phyloP scores from a whole-genome alignment of 2,797 vertebrate genomes.

The Naso thynnoides region DNA sequence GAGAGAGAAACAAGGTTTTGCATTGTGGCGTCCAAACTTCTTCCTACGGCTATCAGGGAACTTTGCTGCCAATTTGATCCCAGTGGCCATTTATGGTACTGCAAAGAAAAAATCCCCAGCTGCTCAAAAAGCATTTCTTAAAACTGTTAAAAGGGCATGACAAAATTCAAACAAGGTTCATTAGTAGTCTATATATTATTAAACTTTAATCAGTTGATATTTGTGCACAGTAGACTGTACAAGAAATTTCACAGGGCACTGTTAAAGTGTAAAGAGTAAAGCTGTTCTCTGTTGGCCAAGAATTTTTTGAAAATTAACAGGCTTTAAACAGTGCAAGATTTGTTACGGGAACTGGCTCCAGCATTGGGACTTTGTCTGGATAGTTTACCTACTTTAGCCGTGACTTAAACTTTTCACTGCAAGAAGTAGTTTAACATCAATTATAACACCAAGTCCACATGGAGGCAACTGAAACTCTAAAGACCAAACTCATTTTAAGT shows the following conservation, averaged over 20 bases:
- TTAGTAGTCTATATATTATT: not conserved
- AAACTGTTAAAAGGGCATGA: not conserved
- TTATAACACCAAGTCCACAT: not conserved
- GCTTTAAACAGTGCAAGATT: not conserved
- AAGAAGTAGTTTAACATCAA: not conserved
- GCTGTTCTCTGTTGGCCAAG: not conserved
- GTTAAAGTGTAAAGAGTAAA: not conserved
- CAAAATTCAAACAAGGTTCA: not conserved
- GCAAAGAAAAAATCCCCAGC: no score
- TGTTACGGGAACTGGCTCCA: not conserved
- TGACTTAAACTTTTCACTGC: not conserved
- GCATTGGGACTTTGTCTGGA: not conserved
- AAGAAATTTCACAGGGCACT: not conserved
- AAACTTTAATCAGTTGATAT: not conserved
- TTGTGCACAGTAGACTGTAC: no score
- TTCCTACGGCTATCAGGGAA: no score
- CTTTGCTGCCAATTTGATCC: no score
- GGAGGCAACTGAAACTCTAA: not conserved
- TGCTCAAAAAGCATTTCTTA: no score
- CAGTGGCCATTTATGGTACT: no score
- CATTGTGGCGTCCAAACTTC: no score
- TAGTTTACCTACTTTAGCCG: not conserved
- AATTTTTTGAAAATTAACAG: not conserved
- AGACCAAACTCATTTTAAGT: not conserved
- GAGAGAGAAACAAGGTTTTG: no score